Percentiles rank a stretch among this genome's conserved stretches.
phyloP scores from a whole-genome alignment of 1,140 invertebrate species.

The Popillia japonica region DNA sequence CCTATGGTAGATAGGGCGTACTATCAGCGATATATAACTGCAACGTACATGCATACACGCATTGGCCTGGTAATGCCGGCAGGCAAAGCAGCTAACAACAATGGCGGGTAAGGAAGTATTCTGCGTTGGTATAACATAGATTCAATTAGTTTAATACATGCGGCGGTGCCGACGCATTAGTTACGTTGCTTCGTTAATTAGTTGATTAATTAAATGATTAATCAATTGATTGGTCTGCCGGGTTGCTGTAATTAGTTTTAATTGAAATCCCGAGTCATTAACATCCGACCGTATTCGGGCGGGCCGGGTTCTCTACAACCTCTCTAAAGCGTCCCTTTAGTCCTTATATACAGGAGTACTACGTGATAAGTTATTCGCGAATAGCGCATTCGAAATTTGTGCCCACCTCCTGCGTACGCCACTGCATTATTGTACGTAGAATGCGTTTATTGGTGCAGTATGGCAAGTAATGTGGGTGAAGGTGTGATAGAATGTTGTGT shows the following conservation, averaged over 20 bases:
- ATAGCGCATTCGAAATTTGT: no score
- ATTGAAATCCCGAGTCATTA: slow-evolving; percentile 58
- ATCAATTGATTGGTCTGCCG: slow-evolving; percentile 59
- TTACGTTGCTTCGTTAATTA: slow-evolving; percentile 58
- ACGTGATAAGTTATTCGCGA: not conserved
- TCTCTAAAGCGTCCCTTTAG: not conserved
- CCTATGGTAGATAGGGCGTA: not conserved
- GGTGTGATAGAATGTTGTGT: no score
- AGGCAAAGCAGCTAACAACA: not conserved
- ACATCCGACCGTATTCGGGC: slow-evolving; percentile 43
- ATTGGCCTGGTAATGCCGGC: not conserved
- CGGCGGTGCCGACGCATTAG: slow-evolving; percentile 51
- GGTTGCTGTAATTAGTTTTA: slow-evolving; percentile 58
- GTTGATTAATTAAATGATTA: slow-evolving; percentile 59
- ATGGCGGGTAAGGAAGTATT: slow-evolving; percentile 10
- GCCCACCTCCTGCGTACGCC: not conserved
- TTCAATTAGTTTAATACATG: slow-evolving; percentile 52
- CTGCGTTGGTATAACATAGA: slow-evolving; percentile 30
- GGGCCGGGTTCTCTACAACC: not conserved
- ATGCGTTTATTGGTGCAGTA: no score
- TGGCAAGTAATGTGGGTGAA: no score
- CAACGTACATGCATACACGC: not conserved
- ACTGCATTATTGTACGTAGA: no score
- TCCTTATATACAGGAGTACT: not conserved
- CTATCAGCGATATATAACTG: not conserved